Evolutionary conservation across 2,797 vertebrate species (phyloP).

Genomic region (Taeniopygia guttata): DNA sequence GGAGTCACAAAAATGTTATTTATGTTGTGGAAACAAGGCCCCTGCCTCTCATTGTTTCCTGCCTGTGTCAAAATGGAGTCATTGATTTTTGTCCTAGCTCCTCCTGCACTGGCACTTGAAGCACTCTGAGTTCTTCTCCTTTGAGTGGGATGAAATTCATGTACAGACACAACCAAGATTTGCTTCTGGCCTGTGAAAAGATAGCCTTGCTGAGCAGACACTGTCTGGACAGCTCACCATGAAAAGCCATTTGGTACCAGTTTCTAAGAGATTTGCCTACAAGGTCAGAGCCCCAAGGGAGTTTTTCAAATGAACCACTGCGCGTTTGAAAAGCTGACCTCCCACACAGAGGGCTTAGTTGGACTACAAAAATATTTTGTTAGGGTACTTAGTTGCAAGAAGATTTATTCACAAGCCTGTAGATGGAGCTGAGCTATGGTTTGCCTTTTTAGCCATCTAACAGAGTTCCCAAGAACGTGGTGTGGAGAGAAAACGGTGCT

Average conservation of each 20-base stretch:
- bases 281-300: background rate
- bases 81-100: slow-evolving; percentile 19
- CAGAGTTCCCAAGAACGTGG: background rate
- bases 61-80: slow-evolving; percentile 39
- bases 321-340: background rate
- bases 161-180: background rate
- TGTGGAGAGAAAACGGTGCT: background rate
- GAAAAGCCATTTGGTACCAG: background rate
- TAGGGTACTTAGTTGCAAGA: background rate
- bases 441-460: background rate
- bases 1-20: slow-evolving; percentile 53
- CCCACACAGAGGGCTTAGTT: background rate
- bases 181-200: background rate
- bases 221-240: background rate
- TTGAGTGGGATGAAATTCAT: background rate
- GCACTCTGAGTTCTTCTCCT: background rate
- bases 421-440: background rate
- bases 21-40: slow-evolving; percentile 27
- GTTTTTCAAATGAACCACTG: background rate
- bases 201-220: background rate
- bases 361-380: background rate
- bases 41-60: slow-evolving; percentile 46
- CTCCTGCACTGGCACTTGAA: background rate
- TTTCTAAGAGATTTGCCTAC: background rate
- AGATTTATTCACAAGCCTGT: background rate